Evolutionary conservation across 2,113 vertebrate species (phyloP).

Genomic region (Eidolon helvum): DNA sequence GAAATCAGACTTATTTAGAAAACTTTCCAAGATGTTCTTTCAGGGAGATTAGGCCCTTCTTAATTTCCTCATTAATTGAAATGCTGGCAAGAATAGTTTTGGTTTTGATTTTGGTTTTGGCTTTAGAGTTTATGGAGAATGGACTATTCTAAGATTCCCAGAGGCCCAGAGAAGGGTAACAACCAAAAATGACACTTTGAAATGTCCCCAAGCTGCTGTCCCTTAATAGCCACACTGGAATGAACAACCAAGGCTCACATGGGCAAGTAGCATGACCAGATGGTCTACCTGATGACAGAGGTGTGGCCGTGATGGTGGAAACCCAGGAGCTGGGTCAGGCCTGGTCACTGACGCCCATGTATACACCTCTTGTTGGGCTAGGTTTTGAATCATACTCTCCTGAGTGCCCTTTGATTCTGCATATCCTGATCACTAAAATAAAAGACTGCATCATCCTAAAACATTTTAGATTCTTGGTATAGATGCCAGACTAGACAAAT

Average conservation of each 20-base stretch:
- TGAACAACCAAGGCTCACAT: not conserved
- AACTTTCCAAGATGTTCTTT: conserved; percentile 39
- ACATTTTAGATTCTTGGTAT: conserved; percentile 29
- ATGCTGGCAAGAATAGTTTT: conserved; percentile 32
- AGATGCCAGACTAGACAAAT: conserved; percentile 42
- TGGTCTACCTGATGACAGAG: not conserved
- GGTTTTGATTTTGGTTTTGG: conserved; percentile 43
- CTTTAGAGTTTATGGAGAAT: not conserved
- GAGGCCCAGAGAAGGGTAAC: not conserved
- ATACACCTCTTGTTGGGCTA: not conserved
- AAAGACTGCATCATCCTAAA: conserved; percentile 42
- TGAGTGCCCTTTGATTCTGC: not conserved
- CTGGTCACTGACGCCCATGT: not conserved
- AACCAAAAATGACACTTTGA: conserved; percentile 44
- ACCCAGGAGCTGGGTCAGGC: not conserved
- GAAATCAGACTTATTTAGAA: conserved; percentile 26
- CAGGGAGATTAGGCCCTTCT: conserved; percentile 49
- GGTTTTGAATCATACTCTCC: conserved; percentile 7
- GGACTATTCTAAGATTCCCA: conserved; percentile 13
- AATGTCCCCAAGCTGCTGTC: not conserved
- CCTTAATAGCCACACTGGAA: not conserved
- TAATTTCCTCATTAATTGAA: conserved; percentile 62
- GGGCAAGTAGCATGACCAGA: not conserved
- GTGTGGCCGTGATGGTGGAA: not conserved
- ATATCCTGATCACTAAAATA: conserved; percentile 34